Evolutionary conservation across 2,797 vertebrate species (phyloP).

Genomic region (Leptodactylus fallax): DNA sequence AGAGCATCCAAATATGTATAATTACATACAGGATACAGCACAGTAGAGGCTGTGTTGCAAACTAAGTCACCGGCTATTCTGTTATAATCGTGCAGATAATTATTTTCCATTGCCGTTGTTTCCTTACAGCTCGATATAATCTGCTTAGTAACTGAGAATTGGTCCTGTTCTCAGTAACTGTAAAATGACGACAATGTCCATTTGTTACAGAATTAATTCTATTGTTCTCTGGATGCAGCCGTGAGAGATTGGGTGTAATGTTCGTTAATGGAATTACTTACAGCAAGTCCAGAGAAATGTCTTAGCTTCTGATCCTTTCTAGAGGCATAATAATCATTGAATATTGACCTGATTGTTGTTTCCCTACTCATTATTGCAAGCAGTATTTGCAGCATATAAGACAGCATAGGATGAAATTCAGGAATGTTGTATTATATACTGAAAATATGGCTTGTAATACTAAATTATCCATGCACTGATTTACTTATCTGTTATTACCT

Average conservation of each 20-base stretch:
- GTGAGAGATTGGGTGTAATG: neutral
- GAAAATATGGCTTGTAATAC: neutral
- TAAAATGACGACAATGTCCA: neutral
- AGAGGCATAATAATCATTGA: neutral
- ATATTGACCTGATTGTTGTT: neutral
- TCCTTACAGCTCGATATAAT: neutral
- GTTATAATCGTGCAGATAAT: neutral
- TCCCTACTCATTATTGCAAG: neutral
- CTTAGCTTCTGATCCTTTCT: neutral
- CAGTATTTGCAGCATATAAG: neutral
- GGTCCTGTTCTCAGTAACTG: neutral
- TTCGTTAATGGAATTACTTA: neutral
- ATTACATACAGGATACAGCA: neutral
- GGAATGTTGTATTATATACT: neutral
- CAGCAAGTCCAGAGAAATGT: neutral
- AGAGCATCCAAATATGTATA: conserved; percentile 14
- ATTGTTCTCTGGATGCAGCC: neutral
- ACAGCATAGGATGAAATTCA: neutral
- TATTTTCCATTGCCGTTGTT: neutral
- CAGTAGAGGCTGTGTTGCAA: neutral
- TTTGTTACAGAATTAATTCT: neutral
- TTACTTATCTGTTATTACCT: neutral
- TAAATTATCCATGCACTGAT: neutral
- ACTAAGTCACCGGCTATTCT: neutral
- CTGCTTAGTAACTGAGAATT: neutral